phyloP scores from a whole-genome alignment of 2,888 invertebrate genomes.

The Tricholauxania praeusta region DNA sequence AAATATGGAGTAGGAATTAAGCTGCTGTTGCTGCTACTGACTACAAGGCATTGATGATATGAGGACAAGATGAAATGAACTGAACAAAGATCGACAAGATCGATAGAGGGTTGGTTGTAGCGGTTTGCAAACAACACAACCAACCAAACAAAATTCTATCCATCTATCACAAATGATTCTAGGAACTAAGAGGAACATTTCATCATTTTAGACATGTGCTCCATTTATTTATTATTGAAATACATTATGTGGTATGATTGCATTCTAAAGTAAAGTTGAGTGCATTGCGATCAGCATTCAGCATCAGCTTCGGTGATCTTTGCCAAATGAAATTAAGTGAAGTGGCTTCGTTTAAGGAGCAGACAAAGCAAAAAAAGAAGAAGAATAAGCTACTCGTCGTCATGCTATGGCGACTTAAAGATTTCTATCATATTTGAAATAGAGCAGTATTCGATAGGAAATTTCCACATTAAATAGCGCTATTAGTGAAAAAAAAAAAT shows the following conservation, averaged over 20 bases:
- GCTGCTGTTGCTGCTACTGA: background rate
- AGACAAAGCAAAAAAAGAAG: background rate
- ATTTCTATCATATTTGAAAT: conserved; percentile 32
- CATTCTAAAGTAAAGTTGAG: too few species aligned
- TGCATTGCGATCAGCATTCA: too few species aligned
- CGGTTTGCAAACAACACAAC: too few species aligned
- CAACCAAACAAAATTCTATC: background rate
- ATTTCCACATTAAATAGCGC: conserved; percentile 1
- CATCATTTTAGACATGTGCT: conserved; percentile 65
- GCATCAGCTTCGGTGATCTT: too few species aligned
- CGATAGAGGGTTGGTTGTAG: background rate
- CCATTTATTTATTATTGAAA: conserved; percentile 51
- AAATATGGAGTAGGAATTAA: conserved; percentile 30
- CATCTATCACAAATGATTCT: conserved; percentile 50
- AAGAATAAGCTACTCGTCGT: background rate
- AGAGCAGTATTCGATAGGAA: conserved; percentile 10
- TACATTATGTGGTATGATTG: too few species aligned
- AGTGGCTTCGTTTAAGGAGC: background rate
- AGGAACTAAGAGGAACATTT: conserved; percentile 58
- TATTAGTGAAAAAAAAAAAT: background rate
- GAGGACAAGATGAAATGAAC: too few species aligned
- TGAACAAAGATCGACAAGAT: too few species aligned
- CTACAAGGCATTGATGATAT: conserved; percentile 10
- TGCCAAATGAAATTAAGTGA: background rate
- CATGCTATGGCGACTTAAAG: conserved; percentile 12